Conservation (phyloP, 2,113 vertebrate genomes). For the Tautogolabrus adspersus region DNA sequence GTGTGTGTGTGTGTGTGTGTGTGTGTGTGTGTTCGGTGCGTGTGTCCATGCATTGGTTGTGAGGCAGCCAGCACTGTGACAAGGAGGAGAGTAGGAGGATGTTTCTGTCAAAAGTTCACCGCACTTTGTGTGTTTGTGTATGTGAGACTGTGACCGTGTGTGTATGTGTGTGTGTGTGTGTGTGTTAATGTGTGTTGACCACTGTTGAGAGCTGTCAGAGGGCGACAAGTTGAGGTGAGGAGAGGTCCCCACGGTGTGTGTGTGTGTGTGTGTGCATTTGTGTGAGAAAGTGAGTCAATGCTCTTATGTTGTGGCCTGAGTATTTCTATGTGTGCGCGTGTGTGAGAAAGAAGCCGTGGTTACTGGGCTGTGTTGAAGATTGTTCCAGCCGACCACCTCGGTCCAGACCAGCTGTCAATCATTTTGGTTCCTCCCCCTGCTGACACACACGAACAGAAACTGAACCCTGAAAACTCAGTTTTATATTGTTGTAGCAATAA, state of each 20-base stretch:
- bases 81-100: conserved; percentile 57
- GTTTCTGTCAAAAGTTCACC: conserved; percentile 66
- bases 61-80: conserved; percentile 60
- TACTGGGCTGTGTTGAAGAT: conserved; percentile 64
- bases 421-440: conserved; percentile 24
- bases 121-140: conserved; percentile 11
- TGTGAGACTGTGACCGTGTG: conserved; percentile 33
- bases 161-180: conserved; percentile 31
- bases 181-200: conserved; percentile 45
- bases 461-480: background rate
- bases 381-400: conserved; percentile 66
- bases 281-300: conserved; percentile 43
- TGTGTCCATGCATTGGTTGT: conserved; percentile 41
- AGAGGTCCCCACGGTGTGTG: conserved; percentile 63
- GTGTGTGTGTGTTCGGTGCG: conserved; percentile 35
- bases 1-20: conserved; percentile 34
- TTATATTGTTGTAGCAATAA: too few species aligned
- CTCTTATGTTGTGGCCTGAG: conserved; percentile 43
- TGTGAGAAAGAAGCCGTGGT: conserved; percentile 25
- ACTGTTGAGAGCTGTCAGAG: conserved; percentile 69
- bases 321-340: conserved; percentile 21
- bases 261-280: conserved; percentile 25
- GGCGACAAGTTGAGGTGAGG: conserved; percentile 69
- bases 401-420: conserved; percentile 71
- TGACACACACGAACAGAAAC: conserved; percentile 3